Percentiles rank a stretch among this genome's conserved stretches.
Conservation (phyloP, 2,113 vertebrate genomes). For the Gobiocypris rarus region DNA sequence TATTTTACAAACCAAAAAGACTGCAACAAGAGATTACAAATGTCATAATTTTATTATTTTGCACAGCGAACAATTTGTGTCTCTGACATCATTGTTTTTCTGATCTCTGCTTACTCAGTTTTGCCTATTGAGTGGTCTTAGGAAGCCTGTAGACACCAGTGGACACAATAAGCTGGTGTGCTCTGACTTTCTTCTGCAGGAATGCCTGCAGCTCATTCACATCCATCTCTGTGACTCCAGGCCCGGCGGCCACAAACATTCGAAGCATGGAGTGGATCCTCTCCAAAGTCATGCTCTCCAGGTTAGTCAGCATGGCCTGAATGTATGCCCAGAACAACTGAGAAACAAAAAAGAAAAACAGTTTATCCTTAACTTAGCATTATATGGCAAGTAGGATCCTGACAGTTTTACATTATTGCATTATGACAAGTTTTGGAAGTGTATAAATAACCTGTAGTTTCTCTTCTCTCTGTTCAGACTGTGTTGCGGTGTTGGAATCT, state of each 20-base stretch:
- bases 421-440: neutral
- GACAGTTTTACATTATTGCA: neutral
- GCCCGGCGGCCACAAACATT: slow-evolving; percentile 94
- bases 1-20: neutral
- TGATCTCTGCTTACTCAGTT: neutral
- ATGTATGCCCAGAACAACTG: slow-evolving; percentile 99
- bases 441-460: slow-evolving; percentile 87
- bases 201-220: slow-evolving; percentile 92
- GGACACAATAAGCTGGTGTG: slow-evolving; percentile 88
- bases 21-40: neutral
- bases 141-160: slow-evolving; percentile 93
- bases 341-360: neutral
- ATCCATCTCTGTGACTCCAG: slow-evolving; percentile 91
- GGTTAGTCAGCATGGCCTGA: slow-evolving; percentile 98
- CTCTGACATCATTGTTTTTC: neutral
- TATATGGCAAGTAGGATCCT: neutral
- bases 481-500: slow-evolving; percentile 95
- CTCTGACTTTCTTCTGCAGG: slow-evolving; percentile 92
- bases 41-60: slow-evolving; percentile 40
- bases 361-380: neutral
- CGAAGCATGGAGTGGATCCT: slow-evolving; percentile 97
- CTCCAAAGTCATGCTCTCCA: slow-evolving; percentile 95
- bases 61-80: neutral
- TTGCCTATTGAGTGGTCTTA: slow-evolving; percentile 73
- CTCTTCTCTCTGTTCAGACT: slow-evolving; percentile 97